These are phyloP conservation scores for Myocastor coypus DNA, from an alignment of 2,113 vertebrate species.

Conservation along the genomic window DNA sequence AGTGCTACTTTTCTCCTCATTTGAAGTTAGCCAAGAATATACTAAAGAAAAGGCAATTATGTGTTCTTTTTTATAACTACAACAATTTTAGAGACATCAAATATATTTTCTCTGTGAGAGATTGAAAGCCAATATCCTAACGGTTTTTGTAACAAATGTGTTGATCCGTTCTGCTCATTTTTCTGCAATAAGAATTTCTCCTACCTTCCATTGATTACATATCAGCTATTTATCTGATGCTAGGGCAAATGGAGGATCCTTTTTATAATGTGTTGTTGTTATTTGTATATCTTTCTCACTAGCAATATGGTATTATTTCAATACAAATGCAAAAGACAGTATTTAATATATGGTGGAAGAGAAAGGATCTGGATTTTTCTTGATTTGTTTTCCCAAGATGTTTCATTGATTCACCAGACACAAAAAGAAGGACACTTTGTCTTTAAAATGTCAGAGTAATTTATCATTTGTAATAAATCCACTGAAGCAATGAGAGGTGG, in stretches of 20 bases:
- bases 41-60: not conserved
- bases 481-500: not conserved
- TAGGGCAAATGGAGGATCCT: not conserved
- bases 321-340: not conserved
- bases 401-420: constrained; percentile 1
- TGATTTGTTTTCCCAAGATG: not conserved
- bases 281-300: not conserved
- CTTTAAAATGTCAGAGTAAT: constrained; percentile 40
- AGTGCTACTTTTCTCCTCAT: not conserved
- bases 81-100: not conserved
- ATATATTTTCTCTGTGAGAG: not conserved
- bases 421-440: constrained; percentile 6
- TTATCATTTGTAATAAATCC: constrained; percentile 4
- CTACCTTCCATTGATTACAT: not conserved
- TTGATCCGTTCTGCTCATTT: not conserved
- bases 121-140: not conserved
- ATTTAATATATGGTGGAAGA: not conserved
- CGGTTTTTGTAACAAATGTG: not conserved
- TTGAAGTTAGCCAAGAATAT: not conserved
- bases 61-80: not conserved
- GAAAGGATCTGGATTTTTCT: not conserved
- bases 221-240: not conserved
- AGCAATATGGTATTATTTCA: not conserved
- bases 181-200: not conserved
- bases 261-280: not conserved